These are phyloP conservation scores for Trichonephila clavipes DNA, from an alignment of 1,140 invertebrate genomes.

Conservation along the genomic window DNA sequence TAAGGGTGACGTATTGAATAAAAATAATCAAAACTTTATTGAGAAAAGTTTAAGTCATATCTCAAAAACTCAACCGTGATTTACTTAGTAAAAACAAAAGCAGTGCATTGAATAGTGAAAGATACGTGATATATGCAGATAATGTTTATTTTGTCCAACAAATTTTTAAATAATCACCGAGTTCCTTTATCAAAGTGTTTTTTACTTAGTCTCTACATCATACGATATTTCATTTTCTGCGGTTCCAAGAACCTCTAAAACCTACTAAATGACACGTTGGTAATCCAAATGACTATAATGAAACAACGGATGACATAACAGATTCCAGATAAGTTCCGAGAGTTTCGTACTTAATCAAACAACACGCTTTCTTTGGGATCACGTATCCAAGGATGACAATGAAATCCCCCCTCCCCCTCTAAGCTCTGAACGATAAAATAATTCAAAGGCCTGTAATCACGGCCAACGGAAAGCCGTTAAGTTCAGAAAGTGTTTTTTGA, in stretches of 20 bases:
- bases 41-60: too few species aligned
- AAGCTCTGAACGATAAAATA: background rate
- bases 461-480: slow-evolving; percentile 51
- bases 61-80: too few species aligned
- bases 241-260: background rate
- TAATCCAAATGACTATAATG: slow-evolving; percentile 8
- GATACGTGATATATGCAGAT: background rate
- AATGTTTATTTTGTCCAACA: background rate
- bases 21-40: too few species aligned
- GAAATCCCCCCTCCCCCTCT: background rate
- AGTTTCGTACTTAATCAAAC: slow-evolving; percentile 3
- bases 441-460: slow-evolving; percentile 22
- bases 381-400: slow-evolving; percentile 11
- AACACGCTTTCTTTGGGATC: background rate
- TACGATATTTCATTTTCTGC: background rate
- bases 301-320: background rate
- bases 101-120: background rate
- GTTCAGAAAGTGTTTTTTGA: slow-evolving; percentile 4
- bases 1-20: too few species aligned
- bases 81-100: too few species aligned
- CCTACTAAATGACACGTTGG: background rate
- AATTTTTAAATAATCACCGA: background rate
- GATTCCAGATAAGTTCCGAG: slow-evolving; percentile 19
- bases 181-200: background rate
- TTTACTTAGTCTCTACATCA: background rate